Conservation (phyloP, 2,888 invertebrate genomes). For the Trachelus troglodyta region DNA sequence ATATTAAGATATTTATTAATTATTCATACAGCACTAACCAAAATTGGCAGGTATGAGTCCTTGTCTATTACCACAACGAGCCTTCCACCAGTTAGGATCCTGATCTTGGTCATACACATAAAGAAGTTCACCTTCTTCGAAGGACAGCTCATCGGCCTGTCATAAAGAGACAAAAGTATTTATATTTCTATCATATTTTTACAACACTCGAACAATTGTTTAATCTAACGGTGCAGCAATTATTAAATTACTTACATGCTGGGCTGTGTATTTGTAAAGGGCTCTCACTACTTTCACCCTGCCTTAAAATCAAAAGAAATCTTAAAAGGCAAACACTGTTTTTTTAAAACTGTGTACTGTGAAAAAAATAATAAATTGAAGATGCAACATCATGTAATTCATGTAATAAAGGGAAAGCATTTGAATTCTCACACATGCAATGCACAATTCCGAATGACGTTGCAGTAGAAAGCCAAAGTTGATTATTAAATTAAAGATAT, state of each 20-base stretch:
- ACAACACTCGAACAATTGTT: neutral
- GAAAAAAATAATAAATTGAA: neutral
- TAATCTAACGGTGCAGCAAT: neutral
- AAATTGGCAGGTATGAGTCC: slow-evolving; percentile 74
- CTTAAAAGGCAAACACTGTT: neutral
- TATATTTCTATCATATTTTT: neutral
- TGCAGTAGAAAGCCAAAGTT: neutral
- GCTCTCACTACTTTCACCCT: slow-evolving; percentile 71
- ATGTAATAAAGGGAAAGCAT: neutral
- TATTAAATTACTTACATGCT: slow-evolving; percentile 65
- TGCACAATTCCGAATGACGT: neutral
- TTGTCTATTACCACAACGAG: slow-evolving; percentile 67
- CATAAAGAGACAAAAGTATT: slow-evolving; percentile 26
- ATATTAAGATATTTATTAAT: neutral
- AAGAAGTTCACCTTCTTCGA: slow-evolving; percentile 74
- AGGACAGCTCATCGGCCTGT: slow-evolving; percentile 72
- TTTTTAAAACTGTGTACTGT: neutral
- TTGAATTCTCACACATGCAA: neutral
- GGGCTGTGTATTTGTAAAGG: slow-evolving; percentile 70
- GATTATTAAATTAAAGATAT: neutral
- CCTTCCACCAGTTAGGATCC: slow-evolving; percentile 70
- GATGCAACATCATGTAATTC: neutral
- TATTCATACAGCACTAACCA: slow-evolving; percentile 61
- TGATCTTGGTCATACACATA: slow-evolving; percentile 70
- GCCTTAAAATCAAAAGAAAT: slow-evolving; percentile 54